Percentiles rank a stretch among this genome's conserved stretches.
Conservation (phyloP, 2,113 vertebrate species). For the Erpornis zantholeuca region DNA sequence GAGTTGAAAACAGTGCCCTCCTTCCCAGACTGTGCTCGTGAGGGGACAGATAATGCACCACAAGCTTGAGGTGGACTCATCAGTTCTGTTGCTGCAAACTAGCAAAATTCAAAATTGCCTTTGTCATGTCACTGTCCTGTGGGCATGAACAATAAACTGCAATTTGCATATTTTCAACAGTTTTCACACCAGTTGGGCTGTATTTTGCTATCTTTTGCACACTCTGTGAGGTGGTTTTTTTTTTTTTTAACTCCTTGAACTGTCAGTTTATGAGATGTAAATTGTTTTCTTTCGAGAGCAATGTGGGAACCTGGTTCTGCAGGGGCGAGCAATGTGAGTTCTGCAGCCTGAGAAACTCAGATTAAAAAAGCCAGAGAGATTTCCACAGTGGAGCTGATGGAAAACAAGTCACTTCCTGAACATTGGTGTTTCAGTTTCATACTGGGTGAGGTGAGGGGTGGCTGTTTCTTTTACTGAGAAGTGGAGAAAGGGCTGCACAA, state of each 20-base stretch:
- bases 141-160: background rate
- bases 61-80: background rate
- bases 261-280: background rate
- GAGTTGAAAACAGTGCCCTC: background rate
- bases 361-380: background rate
- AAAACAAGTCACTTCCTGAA: background rate
- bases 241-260: background rate
- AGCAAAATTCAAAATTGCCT: background rate
- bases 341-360: background rate
- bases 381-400: background rate
- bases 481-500: background rate
- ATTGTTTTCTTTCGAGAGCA: background rate
- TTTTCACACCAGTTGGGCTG: background rate
- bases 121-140: background rate
- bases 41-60: background rate
- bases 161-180: background rate
- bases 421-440: accelerated
- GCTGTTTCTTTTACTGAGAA: background rate
- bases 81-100: background rate
- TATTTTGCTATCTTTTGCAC: background rate
- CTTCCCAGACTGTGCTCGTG: background rate
- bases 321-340: background rate
- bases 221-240: background rate
- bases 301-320: background rate
- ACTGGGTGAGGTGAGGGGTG: background rate